Base-by-base conservation (phyloP, 1,140 invertebrate species). In the Palaemon carinicauda region DNA sequence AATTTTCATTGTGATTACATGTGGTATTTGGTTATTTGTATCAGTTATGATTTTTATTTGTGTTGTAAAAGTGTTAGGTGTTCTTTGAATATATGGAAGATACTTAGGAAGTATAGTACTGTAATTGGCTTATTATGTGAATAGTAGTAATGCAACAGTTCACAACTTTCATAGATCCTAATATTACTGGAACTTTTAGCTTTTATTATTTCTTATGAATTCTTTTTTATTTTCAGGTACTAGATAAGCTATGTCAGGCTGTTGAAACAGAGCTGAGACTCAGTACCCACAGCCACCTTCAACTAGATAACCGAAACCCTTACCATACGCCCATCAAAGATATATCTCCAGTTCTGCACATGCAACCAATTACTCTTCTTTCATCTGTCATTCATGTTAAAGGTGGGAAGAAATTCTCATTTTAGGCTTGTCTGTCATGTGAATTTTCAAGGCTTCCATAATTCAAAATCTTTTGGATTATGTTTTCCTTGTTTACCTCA, bases 241-340 rank as follows among this genome's bases (percentile, higher is more conserved):
- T 96, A 29, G 94, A 95, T 89, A 95, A 95, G 33, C 91, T 98
- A 24, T 97, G 96, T 91, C 94, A 95, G 87, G 94, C 96, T 89
- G 95, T 99, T 88, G 98, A 99, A 92, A 98, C 95, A 2, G 96
- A 97, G 91, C 92, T 99, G 52, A 94, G 98, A 56, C 92, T 99
- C 12, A 95, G 97, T 87, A 97, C 96, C 27, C 97, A 99, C 92
- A 94, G 96, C 1, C 97, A 98, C 92, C 93, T 99, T 33, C 95
- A 98, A 90, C 91, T 97, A 2, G 95, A 97, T 91, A 94, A 95
- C 12, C 92, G 94, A 5, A 96, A 96, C 92, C 96, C 96, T 1
- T 96, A 96, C 90, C 93, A 93, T 89, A 92, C 93, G 14, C 93
- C 93, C 0, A 21, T 92, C 19, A 92, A 92, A 87, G 92, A 94